Base-by-base conservation (phyloP, 2,113 vertebrate species). In the Capreolus pygargus region DNA sequence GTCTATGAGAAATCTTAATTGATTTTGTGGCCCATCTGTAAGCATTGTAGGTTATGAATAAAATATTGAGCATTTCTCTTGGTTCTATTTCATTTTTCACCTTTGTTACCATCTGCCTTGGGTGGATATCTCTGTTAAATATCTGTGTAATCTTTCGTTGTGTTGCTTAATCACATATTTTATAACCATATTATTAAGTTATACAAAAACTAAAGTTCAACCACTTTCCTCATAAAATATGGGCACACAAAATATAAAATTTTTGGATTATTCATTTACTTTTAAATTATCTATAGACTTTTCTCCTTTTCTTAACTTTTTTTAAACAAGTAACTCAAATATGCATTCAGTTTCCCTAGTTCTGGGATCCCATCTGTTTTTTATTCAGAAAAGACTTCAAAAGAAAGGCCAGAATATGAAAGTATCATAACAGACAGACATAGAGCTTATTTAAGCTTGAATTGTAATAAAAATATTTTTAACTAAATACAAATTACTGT, bases 381-480 rank as follows among this genome's bases (percentile, higher is more conserved):
- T 98, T 93, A 95, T 96, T 98, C 97, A 97, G 96, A 98, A 98
- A 95, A 95, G 82, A 23, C 82, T 95, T 96, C 92, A 97, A 47
- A 97, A 97, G 92, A 98, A 98, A 97, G 94, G 89, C 96, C 93
- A 97, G 45, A 95, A 98, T 98, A 98, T 76, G 74, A 64, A 21
- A 94, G 98, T 98, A 98, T 98, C 98, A 98, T 97, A 98, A 27
- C 97, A 98, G 98, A 98, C 97, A 98, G 98, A 98, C 99, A 98
- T 95, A 97, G 98, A 98, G 97, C 98, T 98, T 98, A 97, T 98
- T 99, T 98, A 98, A 99, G 96, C 93, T 97, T 82, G 96, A 98
- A 98, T 97, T 97, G 92, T 98, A 97, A 76, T 95, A 97, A 98
- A 97, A 98, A 98, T 97, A 98, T 98, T 98, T 98, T 98, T 96